A percentile compares a stretch with the other conserved stretches of the same genome.
phyloP scores from a whole-genome alignment of 2,113 vertebrate genomes.

The Hystrix brachyura region DNA sequence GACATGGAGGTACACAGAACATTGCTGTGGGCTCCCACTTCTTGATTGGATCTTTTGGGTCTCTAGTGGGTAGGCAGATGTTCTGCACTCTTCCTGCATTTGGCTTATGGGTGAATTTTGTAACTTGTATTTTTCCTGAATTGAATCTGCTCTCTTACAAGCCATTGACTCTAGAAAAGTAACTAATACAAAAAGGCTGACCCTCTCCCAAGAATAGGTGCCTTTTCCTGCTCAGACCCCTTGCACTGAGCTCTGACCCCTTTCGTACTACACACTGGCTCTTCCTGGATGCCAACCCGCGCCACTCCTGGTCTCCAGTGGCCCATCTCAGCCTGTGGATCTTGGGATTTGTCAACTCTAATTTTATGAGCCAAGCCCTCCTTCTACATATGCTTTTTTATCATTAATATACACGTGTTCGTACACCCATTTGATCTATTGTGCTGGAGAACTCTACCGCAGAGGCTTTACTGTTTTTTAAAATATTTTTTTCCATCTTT shows the following conservation, averaged over 20 bases:
- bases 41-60: too few relatives aligned
- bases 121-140: too few relatives aligned
- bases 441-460: not conserved
- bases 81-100: too few relatives aligned
- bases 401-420: not conserved
- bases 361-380: not conserved
- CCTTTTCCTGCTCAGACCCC: not conserved
- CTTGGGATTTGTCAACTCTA: not conserved
- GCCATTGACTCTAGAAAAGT: too few relatives aligned
- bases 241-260: too few relatives aligned
- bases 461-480: not conserved
- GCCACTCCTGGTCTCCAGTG: not conserved
- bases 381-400: not conserved
- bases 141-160: too few relatives aligned
- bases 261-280: not conserved
- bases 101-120: too few relatives aligned
- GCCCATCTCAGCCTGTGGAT: not conserved
- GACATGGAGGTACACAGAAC: too few relatives aligned
- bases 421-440: not conserved
- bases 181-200: not conserved
- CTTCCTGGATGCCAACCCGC: not conserved
- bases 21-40: too few relatives aligned
- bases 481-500: constrained; percentile 39
- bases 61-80: too few relatives aligned
- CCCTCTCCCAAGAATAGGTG: not conserved